Conservation (phyloP, 2,888 invertebrate genomes). For the Spodoptera littoralis region DNA sequence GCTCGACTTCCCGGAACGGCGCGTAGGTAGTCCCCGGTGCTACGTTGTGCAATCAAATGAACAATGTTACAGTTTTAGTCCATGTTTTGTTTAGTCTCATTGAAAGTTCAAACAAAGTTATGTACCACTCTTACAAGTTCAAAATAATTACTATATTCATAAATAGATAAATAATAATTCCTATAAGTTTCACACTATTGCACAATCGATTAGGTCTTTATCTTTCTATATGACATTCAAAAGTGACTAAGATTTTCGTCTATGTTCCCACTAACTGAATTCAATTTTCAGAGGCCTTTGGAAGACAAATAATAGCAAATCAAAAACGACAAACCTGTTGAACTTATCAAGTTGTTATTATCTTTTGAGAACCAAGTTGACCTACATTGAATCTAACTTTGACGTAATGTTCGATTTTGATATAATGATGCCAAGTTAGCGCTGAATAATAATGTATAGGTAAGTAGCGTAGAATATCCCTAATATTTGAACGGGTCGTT, state of each 20-base stretch:
- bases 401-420: conserved; percentile 3
- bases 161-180: too few species aligned
- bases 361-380: conserved; percentile 48
- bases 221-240: too few species aligned
- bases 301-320: conserved; percentile 26
- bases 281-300: too few species aligned
- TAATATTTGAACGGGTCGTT: conserved; percentile 70
- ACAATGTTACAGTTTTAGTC: conserved; percentile 57
- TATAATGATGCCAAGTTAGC: too few species aligned
- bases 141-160: background rate
- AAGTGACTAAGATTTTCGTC: too few species aligned
- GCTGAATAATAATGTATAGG: conserved; percentile 7
- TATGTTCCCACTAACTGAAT: too few species aligned
- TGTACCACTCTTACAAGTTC: conserved; percentile 8
- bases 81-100: conserved; percentile 58
- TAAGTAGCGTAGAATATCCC: conserved; percentile 28
- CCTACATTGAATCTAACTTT: conserved; percentile 45
- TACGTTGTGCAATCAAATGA: conserved; percentile 69
- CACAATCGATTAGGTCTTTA: too few species aligned
- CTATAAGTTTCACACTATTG: too few species aligned
- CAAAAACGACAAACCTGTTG: conserved; percentile 31
- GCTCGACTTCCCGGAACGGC: conserved; percentile 82
- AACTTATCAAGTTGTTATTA: conserved; percentile 47
- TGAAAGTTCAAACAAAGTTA: conserved; percentile 37
- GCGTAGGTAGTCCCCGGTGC: conserved; percentile 73